Base-by-base conservation (phyloP, 64 coral and sea anemone species). In the Montipora sp. region DNA sequence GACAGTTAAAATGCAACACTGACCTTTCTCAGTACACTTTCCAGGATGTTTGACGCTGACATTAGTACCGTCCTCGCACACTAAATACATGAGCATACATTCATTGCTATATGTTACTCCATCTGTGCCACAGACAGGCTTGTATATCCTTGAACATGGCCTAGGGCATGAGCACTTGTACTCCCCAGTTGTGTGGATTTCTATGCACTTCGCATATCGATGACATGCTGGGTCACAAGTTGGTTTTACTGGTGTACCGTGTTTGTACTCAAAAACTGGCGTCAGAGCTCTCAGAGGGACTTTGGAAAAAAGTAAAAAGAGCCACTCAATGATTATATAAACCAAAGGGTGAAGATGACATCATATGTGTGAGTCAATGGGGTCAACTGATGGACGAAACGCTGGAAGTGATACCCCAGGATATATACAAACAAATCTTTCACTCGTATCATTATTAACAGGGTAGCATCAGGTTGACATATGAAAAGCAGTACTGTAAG, bases 51-150 rank as follows among this genome's bases (percentile, higher is more conserved):
- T 66, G 1, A 89, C 8, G 15, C 14, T 36, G 10, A 77, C 51
- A 57, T 44, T 14, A 45, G 49, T 65, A 24, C 75, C 87, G 3
- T 78, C n/a, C 10, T 89, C 11, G n/a, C 87, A 89, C 7, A 78
- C 75, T 23, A 49, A 43, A 48, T 20, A 20, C 75, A 21, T 78
- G 14, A 75, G n/a, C 50, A 89, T 77, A 77, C 87, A 89, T 8
- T 77, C 75, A 21, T 22, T 89, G 47, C 87, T 78, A 27, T 89
- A 89, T 22, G 73, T 77, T n/a, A 74, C 70, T 19, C 87, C 87
- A 77, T 89, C 87, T 10, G 87, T 89, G 14, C 87, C 87, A 16
- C 87, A 89, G 9, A 89, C 75, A 60, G 87, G 87, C 3, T 8
- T 20, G 23, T 77, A 89, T 59, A 51, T 51, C 12, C 75, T 27